These are phyloP conservation scores for Drosophila sechellia DNA, from an alignment of 1,140 invertebrate genomes.

Conservation along the genomic window DNA sequence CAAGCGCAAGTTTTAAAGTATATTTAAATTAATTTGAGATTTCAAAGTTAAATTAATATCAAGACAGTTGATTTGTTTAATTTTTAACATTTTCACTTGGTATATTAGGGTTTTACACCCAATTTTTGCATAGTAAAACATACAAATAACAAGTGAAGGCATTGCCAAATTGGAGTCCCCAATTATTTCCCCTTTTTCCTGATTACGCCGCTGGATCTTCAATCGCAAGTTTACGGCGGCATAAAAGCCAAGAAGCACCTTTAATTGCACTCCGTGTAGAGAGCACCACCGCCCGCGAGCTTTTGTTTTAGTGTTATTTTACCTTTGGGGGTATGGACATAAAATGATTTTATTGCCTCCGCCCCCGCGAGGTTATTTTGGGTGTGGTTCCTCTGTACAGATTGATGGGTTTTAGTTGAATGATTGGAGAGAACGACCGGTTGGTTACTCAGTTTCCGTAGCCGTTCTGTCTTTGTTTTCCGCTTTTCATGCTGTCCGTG, in stretches of 20 bases:
- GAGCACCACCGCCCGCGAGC: background rate
- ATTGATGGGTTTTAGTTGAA: slow-evolving; percentile 48
- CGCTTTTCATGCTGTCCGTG: slow-evolving; percentile 34
- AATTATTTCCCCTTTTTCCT: background rate
- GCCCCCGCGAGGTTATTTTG: slow-evolving; percentile 29
- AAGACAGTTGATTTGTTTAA: too few species aligned
- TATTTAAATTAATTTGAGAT: too few species aligned
- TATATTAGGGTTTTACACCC: too few species aligned
- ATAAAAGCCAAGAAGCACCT: slow-evolving; percentile 59
- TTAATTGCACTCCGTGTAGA: slow-evolving; percentile 41
- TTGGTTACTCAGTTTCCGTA: slow-evolving; percentile 17
- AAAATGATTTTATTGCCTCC: slow-evolving; percentile 51
- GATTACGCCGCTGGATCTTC: slow-evolving; percentile 18
- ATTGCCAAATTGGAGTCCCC: too few species aligned
- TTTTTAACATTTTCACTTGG: too few species aligned
- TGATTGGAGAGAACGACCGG: slow-evolving; percentile 34
- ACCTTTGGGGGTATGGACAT: slow-evolving; percentile 34
- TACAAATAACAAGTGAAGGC: too few species aligned
- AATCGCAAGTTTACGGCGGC: slow-evolving; percentile 60
- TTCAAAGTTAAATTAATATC: too few species aligned
- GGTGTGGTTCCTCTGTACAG: slow-evolving; percentile 46
- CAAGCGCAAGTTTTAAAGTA: too few species aligned
- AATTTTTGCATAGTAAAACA: too few species aligned
- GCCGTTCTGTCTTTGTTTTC: slow-evolving; percentile 29
- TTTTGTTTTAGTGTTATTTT: slow-evolving; percentile 59